Conservation (phyloP, 2,113 vertebrate genomes). For the Panthera tigris region DNA sequence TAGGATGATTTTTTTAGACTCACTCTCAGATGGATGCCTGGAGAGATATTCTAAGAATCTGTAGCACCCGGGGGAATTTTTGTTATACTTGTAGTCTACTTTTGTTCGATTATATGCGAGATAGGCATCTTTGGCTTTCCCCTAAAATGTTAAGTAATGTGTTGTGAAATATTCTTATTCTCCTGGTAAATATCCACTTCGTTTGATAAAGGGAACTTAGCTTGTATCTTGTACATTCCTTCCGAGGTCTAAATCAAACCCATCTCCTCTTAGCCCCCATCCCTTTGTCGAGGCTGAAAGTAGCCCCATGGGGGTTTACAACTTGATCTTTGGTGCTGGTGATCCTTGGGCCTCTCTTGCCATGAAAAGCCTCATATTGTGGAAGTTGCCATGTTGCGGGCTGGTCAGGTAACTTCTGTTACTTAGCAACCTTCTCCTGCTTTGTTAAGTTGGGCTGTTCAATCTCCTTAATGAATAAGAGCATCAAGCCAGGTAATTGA, state of each 20-base stretch:
- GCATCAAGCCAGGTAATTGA: conserved; percentile 95
- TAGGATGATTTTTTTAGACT: conserved; percentile 30
- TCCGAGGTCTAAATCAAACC: background rate
- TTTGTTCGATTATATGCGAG: background rate
- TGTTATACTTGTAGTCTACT: background rate
- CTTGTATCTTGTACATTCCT: background rate
- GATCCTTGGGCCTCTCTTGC: conserved; percentile 39
- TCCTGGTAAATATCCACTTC: background rate
- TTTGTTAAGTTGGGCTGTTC: conserved; percentile 87
- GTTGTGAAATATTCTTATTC: conserved; percentile 5
- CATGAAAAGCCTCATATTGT: background rate
- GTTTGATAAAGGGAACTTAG: background rate
- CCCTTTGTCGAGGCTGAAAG: background rate
- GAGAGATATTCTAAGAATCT: background rate
- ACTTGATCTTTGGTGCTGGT: background rate
- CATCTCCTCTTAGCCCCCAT: background rate
- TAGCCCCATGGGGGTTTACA: background rate
- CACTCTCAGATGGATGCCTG: background rate
- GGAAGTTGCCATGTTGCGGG: background rate
- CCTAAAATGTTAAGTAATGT: background rate
- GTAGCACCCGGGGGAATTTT: background rate
- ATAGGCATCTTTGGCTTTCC: background rate
- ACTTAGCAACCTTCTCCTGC: conserved; percentile 86
- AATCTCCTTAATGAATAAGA: conserved; percentile 98
- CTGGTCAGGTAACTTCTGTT: conserved; percentile 81